Base-by-base conservation (phyloP, 2,113 vertebrate species). In the Corynorhinus townsendii region DNA sequence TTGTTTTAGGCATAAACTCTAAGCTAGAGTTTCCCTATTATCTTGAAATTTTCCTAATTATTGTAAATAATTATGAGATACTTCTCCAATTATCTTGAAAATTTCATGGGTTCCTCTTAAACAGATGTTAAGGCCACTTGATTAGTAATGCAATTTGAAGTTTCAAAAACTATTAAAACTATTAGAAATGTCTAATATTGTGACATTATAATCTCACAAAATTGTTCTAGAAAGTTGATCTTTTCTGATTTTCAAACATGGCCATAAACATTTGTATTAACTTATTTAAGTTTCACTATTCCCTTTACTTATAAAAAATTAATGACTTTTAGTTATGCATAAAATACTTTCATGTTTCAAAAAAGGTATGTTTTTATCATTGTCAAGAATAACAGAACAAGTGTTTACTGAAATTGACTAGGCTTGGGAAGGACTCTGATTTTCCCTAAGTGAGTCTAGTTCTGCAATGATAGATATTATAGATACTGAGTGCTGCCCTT, bases 181-280 rank as follows among this genome's bases (percentile, higher is more conserved):
- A 66, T 86, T 64, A 69, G n/a, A 88, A 75, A 89, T 47, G 24
- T 40, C 26, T 38, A 47, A 54, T 73, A 52, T n/a, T 54, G 7
- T 85, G 33, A 30, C n/a, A 20, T 45, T 38, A 24, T 19, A 90
- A 89, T 83, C 26, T 77, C 22, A 72, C 20, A 86, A 83, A 79
- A 7, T 1, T 17, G 45, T 75, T 68, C 33, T n/a, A 71, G 30
- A 69, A 86, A 91, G 24, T 69, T 56, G 30, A 94, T 76, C 9
- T 19, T 72, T 95, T 95, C 47, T 77, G 15, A 73, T 82, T 69
- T 93, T 89, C 17, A 90, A 76, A 85, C 40, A 66, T 90, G 14
- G 24, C 7, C 19, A 45, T 22, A 87, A 93, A 52, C 83, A 82
- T 64, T 59, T 85, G 11, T 40, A n/a, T 81, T 56, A 81, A 17